A percentile compares a stretch with the other conserved stretches of the same genome.
Evolutionary conservation across 2,797 vertebrate genomes (phyloP).

Genomic region (Alectoris magna): DNA sequence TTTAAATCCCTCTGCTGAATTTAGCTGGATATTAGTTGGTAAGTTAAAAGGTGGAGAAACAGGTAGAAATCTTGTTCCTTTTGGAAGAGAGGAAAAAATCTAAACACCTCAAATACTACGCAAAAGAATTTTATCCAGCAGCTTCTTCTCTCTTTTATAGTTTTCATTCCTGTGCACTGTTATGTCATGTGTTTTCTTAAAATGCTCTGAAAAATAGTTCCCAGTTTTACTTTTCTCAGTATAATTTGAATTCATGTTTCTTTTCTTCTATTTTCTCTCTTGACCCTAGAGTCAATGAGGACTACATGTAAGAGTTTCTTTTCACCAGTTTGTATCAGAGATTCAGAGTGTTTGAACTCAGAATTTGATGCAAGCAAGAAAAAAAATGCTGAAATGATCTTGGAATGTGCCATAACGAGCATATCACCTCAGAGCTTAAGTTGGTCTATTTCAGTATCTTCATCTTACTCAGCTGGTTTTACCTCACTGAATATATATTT

Average conservation of each 20-base stretch:
- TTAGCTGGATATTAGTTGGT: neutral
- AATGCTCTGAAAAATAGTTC: neutral
- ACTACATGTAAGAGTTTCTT: neutral
- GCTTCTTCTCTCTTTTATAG: neutral
- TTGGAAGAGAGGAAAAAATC: neutral
- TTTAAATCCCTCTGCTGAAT: neutral
- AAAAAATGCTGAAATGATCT: slow-evolving; percentile 19
- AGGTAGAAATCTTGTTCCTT: neutral
- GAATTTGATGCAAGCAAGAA: slow-evolving; percentile 5
- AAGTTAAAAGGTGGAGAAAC: neutral
- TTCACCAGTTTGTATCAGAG: neutral
- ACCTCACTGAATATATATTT: slow-evolving; percentile 36
- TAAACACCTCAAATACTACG: neutral
- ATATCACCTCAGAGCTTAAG: neutral
- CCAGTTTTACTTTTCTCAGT: neutral
- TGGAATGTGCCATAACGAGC: neutral
- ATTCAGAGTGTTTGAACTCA: neutral
- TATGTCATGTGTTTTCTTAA: neutral
- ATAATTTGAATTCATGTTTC: neutral
- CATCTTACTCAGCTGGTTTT: slow-evolving; percentile 36
- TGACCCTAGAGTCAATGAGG: neutral
- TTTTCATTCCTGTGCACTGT: neutral
- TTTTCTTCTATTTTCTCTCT: neutral
- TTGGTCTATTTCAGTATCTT: neutral
- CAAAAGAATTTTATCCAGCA: neutral